Base-by-base conservation (phyloP, 1,140 invertebrate genomes). In the Hyphantria cunea region DNA sequence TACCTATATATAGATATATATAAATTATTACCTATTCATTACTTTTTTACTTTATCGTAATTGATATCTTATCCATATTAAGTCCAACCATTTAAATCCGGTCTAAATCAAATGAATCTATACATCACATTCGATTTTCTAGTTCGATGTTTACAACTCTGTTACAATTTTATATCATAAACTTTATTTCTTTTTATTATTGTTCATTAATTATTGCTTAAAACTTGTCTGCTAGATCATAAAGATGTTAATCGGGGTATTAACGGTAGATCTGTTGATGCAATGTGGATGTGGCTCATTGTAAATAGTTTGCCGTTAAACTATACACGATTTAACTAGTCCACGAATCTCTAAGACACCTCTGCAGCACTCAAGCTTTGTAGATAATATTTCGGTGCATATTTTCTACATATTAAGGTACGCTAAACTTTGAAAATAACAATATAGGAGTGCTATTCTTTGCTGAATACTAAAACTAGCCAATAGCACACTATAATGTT, bases 111-210 rank as follows among this genome's bases (percentile, higher is more conserved):
- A 77, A 78, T 66, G 64, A 53, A 78, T 79, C 65, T 69, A 69
- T 70, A 76, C 75, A 83, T 88, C 83, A 80, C 63, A 74, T 82
- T 73, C 50, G 69, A 85, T 86, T 85, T 85, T 85, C 84, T 84
- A 85, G 65, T 78, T 70, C 59, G 74, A 39, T 76, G 82, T 88
- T 86, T 88, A 88, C 82, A 88, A 80, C 85, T 88, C 62, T 80
- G 82, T 86, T 85, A 88, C 85, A 85, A 82, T 86, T 83, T 88
- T 70, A 74, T 72, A 74, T 83, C 80, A 64, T 86, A 84, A 84
- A 84, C 70, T 78, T 82, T 80, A 77, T 82, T 80, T 78, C 54
- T 25, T 61, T 70, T 77, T 72, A 69, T 70, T 83, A 80, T 76
- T 78, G 66, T 83, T 74, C 76, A 80, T 83, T 80, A 78, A 80